Conservation (phyloP, 2,888 invertebrate species). For the Arge pagana region DNA sequence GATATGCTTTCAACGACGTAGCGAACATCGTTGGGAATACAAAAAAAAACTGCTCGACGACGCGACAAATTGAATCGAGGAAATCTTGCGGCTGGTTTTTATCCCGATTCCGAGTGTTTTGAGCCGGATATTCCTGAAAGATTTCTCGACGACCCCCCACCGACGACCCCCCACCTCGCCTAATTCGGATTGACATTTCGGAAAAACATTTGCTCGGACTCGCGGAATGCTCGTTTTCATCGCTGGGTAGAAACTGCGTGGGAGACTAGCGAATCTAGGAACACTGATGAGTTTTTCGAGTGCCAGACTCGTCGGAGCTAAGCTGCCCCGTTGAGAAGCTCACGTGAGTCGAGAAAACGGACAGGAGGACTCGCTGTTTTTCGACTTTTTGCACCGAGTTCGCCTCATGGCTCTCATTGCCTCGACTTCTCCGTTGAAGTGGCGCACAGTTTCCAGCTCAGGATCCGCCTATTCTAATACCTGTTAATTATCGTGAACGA, state of each 20-base stretch:
- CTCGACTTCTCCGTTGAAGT: constrained; percentile 8
- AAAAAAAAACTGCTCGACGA: too few species aligned
- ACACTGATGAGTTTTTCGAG: constrained; percentile 50
- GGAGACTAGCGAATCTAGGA: constrained; percentile 34
- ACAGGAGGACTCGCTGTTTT: constrained; percentile 33
- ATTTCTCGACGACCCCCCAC: too few species aligned
- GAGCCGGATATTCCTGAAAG: too few species aligned
- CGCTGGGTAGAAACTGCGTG: constrained; percentile 2
- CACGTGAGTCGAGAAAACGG: neutral
- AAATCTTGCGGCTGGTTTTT: too few species aligned
- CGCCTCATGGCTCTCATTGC: constrained; percentile 6
- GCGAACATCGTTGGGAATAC: too few species aligned
- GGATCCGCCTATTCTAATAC: too few species aligned
- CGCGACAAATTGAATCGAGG: too few species aligned
- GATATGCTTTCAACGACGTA: too few species aligned
- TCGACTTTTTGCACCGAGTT: constrained; percentile 35
- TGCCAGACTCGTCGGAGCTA: constrained; percentile 37
- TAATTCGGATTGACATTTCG: too few species aligned
- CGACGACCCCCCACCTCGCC: too few species aligned
- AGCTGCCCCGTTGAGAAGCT: constrained; percentile 33
- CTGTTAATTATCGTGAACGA: too few species aligned
- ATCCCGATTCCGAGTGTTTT: too few species aligned
- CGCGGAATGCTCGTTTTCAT: neutral
- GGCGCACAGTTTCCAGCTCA: constrained; percentile 1
- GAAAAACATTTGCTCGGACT: constrained; percentile 1